phyloP scores from a whole-genome alignment of 2,113 vertebrate species.

The Gasterosteus aculeatus region DNA sequence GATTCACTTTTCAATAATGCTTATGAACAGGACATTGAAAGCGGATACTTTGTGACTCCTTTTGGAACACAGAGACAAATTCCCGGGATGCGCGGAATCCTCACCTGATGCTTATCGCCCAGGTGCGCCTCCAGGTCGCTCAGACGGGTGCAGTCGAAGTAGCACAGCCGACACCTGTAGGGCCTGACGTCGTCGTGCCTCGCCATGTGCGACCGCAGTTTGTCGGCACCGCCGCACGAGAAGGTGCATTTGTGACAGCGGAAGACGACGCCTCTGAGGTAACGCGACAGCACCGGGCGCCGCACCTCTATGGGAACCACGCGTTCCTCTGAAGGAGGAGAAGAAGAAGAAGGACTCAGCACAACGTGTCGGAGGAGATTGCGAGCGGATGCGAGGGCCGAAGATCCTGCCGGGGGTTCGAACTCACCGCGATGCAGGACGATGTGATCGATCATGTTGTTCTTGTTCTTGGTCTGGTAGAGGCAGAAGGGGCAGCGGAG shows the following conservation, averaged over 20 bases:
- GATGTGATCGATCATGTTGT: constrained; percentile 76
- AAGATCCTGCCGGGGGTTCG: background rate
- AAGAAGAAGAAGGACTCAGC: background rate
- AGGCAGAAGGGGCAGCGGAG: constrained; percentile 74
- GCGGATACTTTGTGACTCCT: background rate
- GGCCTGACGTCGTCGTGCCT: constrained; percentile 62
- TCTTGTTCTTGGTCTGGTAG: constrained; percentile 73
- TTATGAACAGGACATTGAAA: background rate
- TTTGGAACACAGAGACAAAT: background rate
- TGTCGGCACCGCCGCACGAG: constrained; percentile 50
- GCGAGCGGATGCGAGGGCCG: rapidly evolving
- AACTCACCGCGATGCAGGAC: constrained; percentile 68
- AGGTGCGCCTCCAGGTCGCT: constrained; percentile 69
- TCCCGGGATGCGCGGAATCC: constrained; percentile 17
- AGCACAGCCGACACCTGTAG: constrained; percentile 74
- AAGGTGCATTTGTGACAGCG: constrained; percentile 75
- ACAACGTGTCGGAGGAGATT: rapidly evolving
- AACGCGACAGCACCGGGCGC: constrained; percentile 65
- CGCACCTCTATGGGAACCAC: constrained; percentile 67
- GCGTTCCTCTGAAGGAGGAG: constrained; percentile 58
- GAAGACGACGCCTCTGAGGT: constrained; percentile 64
- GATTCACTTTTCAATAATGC: background rate
- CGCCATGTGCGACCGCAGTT: constrained; percentile 51
- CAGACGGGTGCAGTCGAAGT: constrained; percentile 69
- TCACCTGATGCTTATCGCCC: constrained; percentile 75